Base-by-base conservation (phyloP, 1,140 invertebrate species). In the Charaxes varanes region DNA sequence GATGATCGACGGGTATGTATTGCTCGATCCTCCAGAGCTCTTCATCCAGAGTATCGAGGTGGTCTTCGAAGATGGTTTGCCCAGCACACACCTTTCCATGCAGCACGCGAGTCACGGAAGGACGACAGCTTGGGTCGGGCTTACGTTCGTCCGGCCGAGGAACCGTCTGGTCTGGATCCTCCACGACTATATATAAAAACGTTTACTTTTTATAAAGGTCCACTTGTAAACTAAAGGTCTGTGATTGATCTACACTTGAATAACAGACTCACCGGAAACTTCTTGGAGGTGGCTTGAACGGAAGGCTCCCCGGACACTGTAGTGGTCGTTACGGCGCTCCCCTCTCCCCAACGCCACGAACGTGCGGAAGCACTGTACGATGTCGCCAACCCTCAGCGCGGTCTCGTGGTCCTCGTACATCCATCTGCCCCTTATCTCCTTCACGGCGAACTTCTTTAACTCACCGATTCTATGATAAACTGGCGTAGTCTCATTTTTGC, bases 21-120 rank as follows among this genome's bases (percentile, higher is more conserved):
- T 69, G 61, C 16, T 72, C 58, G 4, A 67, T 53, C 19, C 59
- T 54, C 68, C 68, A 72, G 7, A 58, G n/a, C n/a, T 56, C 38
- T 16, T 61, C 51, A 4, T 41, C 23, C 0, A 72, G 19, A 0
- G 10, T 34, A 21, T 59, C 37, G 27, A 69, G 69, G 16, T 69
- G 30, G 17, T 72, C 68, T 19, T 65, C 54, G 17, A 72, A 67
- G 10, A 72, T 49, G 0, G 31, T 51, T 10, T 72, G 41, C 0
- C 63, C 66, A 6, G 56, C 32, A 38, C 69, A 73, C 0, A 52
- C 58, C 6, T 19, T 35, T 7, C 51, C 40, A 6, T 13, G 6
- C 2, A 28, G 12, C 6, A 28, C 18, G 4, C 7, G 4, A 4
- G 18, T 19, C 4, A 19, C 18, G 7, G 18, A 4, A 4, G 18